Base-by-base conservation (phyloP, 2,113 vertebrate species). In the Anguilla rostrata region DNA sequence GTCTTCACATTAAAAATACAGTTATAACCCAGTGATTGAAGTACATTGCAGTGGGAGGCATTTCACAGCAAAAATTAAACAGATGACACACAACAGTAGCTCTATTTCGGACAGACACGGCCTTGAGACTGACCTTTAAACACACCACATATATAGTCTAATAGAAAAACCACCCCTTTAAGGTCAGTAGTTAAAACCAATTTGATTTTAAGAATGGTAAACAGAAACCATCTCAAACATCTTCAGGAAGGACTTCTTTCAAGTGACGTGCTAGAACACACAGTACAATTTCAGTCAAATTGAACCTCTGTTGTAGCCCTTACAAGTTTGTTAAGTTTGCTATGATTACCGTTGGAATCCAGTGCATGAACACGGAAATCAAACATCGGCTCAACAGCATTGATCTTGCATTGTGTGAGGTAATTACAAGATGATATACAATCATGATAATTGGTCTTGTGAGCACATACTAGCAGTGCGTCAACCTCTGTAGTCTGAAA, bases 41-140 rank as follows among this genome's bases (percentile, higher is more conserved):
- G 75, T 56, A 87, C 82, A 83, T 29, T 83, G 63, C 60, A 75
- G 60, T 49, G 34, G 49, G 81, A 75, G 39, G 81, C 41, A 83
- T 83, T 83, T 87, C 81, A 83, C 82, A 83, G 40, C 79, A 43
- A 83, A 83, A 79, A 15, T 78, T 49, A 78, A 79, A 87, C 66
- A 83, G 66, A 71, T 39, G 29, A 57, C 43, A 83, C 46, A 66
- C 60, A 66, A 66, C 60, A 66, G 39, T 63, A 43, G 63, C 20
- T 78, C 43, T 83, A 87, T 83, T 85, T 75, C 56, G 75, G 43
- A 78, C 22, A 83, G 41, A 83, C 82, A 57, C 34, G 14, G 39
- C 22, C 14, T 79, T 41, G 53, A 60, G 78, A 39, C 39, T 80
- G 39, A 80, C 40, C 46, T 83, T 11, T 82, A 82, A n/a, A 78